phyloP scores from a whole-genome alignment of 2,797 vertebrate species.

The Micromesistius poutassou region DNA sequence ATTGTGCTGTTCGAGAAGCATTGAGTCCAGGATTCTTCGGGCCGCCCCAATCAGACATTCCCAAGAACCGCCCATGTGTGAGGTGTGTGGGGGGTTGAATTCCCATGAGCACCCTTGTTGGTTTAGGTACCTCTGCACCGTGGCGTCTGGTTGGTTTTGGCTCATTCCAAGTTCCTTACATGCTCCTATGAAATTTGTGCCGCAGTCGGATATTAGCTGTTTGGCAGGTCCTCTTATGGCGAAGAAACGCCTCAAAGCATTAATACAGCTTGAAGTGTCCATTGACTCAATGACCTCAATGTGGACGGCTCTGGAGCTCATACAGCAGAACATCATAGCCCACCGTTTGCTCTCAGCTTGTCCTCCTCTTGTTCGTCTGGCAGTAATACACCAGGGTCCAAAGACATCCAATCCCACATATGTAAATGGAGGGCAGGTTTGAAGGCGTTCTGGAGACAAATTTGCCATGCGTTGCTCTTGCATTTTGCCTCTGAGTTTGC shows the following conservation, averaged over 20 bases:
- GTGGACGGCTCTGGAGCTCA: constrained; percentile 18
- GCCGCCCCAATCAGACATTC: constrained; percentile 17
- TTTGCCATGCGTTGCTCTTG: constrained; percentile 27
- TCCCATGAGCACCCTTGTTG: constrained; percentile 18
- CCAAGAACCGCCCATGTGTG: constrained; percentile 21
- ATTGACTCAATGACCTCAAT: constrained; percentile 15
- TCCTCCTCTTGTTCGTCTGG: constrained; percentile 3
- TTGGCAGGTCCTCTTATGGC: constrained; percentile 15
- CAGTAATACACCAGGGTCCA: background rate
- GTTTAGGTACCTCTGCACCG: constrained; percentile 15
- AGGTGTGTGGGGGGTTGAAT: constrained; percentile 19
- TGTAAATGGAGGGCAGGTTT: constrained; percentile 4
- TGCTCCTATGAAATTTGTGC: constrained; percentile 22
- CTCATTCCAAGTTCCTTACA: constrained; percentile 16
- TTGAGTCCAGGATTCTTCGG: constrained; percentile 14
- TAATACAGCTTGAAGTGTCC: constrained; percentile 21
- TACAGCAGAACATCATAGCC: constrained; percentile 14
- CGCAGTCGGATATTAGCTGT: constrained; percentile 18
- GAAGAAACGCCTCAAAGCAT: constrained; percentile 17
- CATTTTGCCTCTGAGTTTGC: constrained; percentile 5
- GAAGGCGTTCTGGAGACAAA: constrained; percentile 21
- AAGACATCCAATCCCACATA: constrained; percentile 10
- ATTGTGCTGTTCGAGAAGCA: constrained; percentile 11
- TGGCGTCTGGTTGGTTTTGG: background rate
- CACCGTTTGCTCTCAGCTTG: constrained; percentile 10